Base-by-base conservation (phyloP, 92 coral and sea anemone species). In the Umimayanthus chanpuru region DNA sequence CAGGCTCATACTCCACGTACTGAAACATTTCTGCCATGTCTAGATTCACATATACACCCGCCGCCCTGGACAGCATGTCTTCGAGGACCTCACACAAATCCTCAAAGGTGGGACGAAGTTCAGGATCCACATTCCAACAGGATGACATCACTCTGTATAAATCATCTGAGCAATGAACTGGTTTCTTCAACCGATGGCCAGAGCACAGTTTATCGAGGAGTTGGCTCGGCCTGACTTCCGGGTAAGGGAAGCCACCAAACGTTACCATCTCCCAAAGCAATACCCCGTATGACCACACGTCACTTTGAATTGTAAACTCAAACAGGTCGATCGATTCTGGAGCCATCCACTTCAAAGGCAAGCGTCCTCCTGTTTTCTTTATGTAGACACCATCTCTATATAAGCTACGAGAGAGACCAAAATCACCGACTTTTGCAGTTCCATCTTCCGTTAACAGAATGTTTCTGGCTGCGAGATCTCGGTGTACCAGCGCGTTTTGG, bases 261-360 rank as follows among this genome's bases (percentile, higher is more conserved):
- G 86, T 82, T 25, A 3, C 86, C 86, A 82, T 82, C 61, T 82
- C 86, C 86, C 86, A 82, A 25, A 82, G 76, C 39, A 82, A 6
- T 67, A 82, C 76, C 77, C 86, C 86, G 77, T 82, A 82, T 82
- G 86, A 82, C 86, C 86, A 82, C 18, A 82, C 86, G 43, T 82
- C 86, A 68, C 86, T 82, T 43, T 82, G 66, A 38, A 25, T 82
- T 65, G 86, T 82, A 68, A 82, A 82, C 77, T 66, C 86, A 43
- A 66, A 29, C 72, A 66, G 76, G 20, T 66, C 86, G 32, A 82
- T 82, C 9, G 86, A 67, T 30, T 82, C 86, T 40, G 86, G 86
- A n/a, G 86, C 39, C 86, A 82, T 82, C 86, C 86, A 82, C 64
- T 82, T 82, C 50, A 82, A 41, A 28, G 86, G 86, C 5, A 82